phyloP scores from a whole-genome alignment of 1,140 invertebrate genomes.

The Drosophila sechellia region DNA sequence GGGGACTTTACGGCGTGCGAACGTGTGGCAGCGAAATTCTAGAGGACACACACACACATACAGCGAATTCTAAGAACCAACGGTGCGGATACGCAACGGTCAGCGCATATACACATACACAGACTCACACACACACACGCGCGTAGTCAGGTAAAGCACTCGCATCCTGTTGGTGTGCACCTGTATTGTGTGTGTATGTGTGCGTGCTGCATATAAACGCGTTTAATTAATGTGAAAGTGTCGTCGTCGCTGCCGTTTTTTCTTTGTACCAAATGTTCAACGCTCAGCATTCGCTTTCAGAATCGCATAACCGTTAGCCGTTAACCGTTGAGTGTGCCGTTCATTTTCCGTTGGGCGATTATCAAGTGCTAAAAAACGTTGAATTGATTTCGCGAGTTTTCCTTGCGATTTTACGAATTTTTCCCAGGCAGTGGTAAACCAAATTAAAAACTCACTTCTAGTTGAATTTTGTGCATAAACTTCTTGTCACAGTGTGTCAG shows the following conservation, averaged over 20 bases:
- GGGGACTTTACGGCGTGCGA: conserved; percentile 74
- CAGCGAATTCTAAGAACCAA: conserved; percentile 15
- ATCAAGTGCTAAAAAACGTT: conserved; percentile 64
- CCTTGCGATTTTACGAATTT: conserved; percentile 1
- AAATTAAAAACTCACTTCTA: background rate
- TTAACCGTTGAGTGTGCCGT: conserved; percentile 64
- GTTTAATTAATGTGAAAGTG: conserved; percentile 81
- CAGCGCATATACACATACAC: conserved; percentile 30
- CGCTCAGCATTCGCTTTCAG: conserved; percentile 17
- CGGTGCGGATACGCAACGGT: conserved; percentile 48
- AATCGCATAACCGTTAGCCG: conserved; percentile 16
- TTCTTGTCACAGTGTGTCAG: background rate
- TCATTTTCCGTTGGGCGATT: conserved; percentile 62
- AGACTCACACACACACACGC: conserved; percentile 13
- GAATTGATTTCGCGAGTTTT: conserved; percentile 51
- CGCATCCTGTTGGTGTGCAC: conserved; percentile 24
- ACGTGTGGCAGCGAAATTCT: conserved; percentile 45
- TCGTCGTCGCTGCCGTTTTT: conserved; percentile 32
- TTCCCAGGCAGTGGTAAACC: background rate
- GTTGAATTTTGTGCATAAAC: too few species aligned
- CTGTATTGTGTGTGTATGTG: conserved; percentile 19
- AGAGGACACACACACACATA: background rate
- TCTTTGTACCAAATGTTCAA: conserved; percentile 21
- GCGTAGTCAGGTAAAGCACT: conserved; percentile 31
- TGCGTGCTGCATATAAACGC: conserved; percentile 66